These are phyloP conservation scores for Papilio glaucus DNA, from an alignment of 1,140 invertebrate species.

Conservation along the genomic window DNA sequence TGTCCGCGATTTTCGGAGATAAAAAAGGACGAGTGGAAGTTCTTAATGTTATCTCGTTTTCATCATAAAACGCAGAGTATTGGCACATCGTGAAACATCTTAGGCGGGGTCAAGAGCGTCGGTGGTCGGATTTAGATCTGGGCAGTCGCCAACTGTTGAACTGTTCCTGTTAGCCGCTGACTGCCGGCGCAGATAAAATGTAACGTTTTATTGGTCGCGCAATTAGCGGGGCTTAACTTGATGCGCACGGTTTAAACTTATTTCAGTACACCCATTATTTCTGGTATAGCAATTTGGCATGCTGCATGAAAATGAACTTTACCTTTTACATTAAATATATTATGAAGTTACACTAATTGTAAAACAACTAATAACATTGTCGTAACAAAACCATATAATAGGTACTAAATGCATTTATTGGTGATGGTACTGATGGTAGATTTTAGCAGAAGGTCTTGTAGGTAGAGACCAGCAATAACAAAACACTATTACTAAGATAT, in stretches of 20 bases:
- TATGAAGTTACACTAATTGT: not conserved
- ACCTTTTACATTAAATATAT: not conserved
- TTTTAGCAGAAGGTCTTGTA: no score
- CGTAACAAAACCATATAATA: no score
- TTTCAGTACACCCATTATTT: conserved; percentile 31
- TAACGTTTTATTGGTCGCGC: conserved; percentile 44
- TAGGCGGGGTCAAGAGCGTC: conserved; percentile 76
- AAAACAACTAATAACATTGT: not conserved
- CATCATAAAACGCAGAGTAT: conserved; percentile 50
- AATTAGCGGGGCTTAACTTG: conserved; percentile 41
- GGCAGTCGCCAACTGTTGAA: conserved; percentile 59
- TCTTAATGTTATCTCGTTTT: conserved; percentile 33
- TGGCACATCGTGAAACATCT: conserved; percentile 62
- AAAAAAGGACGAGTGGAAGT: not conserved
- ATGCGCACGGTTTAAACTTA: conserved; percentile 31
- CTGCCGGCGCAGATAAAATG: conserved; percentile 50
- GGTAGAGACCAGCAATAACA: no score
- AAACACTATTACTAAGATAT: no score
- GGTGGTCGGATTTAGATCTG: conserved; percentile 76
- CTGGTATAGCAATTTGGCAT: conserved; percentile 9
- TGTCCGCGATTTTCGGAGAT: not conserved
- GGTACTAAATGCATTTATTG: no score
- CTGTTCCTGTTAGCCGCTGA: conserved; percentile 49
- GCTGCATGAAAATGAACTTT: not conserved
- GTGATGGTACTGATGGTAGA: no score